Percentiles rank a stretch among this genome's conserved stretches.
Evolutionary conservation across 1,140 invertebrate species (phyloP).

Genomic region (Lucilia sericata): DNA sequence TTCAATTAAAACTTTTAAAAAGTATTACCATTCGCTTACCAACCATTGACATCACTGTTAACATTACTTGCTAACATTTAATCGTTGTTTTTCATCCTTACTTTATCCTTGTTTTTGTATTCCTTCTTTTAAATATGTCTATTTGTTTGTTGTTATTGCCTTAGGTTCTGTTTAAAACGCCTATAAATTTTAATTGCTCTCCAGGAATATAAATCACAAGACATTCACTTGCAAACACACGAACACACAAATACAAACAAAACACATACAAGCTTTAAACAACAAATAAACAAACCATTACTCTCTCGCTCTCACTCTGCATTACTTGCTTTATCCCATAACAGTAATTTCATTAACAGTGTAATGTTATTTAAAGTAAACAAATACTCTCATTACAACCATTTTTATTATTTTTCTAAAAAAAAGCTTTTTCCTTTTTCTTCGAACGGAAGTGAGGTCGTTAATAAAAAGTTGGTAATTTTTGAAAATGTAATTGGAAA

Average conservation of each 20-base stretch:
- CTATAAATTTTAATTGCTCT: constrained; percentile 8
- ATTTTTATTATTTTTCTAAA: no score
- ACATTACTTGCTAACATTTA: neutral
- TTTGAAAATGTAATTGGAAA: neutral
- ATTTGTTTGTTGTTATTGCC: neutral
- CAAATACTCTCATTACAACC: no score
- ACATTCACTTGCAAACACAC: neutral
- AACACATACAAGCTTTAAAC: neutral
- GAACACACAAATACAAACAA: neutral
- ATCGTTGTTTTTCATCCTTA: neutral
- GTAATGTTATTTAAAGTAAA: no score
- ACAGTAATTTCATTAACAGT: no score
- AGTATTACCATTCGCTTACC: no score
- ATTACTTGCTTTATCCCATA: no score
- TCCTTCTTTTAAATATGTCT: neutral
- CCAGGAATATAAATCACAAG: neutral
- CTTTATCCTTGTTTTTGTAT: neutral
- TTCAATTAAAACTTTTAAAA: no score
- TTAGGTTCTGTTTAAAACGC: constrained; percentile 19
- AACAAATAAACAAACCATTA: neutral
- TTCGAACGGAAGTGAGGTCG: neutral
- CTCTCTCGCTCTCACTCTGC: neutral
- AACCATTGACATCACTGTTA: neutral
- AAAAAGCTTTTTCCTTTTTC: constrained; percentile 36
- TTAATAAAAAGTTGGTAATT: constrained; percentile 16